Percentiles rank a stretch among this genome's conserved stretches.
phyloP scores from a whole-genome alignment of 2,888 invertebrate species.

The Apodemia duryi region DNA sequence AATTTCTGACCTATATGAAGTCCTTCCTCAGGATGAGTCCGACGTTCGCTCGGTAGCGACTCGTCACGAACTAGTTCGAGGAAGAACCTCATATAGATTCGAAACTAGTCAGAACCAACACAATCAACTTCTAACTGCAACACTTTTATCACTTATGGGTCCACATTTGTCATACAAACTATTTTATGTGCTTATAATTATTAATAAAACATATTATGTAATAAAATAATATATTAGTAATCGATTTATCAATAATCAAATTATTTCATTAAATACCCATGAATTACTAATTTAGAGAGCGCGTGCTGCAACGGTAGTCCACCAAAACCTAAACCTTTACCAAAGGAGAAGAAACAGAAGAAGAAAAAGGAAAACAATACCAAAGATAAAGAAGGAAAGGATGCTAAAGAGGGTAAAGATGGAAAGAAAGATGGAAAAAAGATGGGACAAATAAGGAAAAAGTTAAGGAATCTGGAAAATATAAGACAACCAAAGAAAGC shows the following conservation, averaged over 20 bases:
- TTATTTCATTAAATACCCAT: background rate
- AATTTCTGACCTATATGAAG: no score
- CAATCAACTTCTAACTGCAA: no score
- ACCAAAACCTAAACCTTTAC: conserved; percentile 82
- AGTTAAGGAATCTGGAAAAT: conserved; percentile 81
- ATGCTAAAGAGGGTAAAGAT: conserved; percentile 70
- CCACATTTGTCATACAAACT: no score
- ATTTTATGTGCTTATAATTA: background rate
- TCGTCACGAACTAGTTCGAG: no score
- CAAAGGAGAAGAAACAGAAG: conserved; percentile 85
- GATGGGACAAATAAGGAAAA: conserved; percentile 80
- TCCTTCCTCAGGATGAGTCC: no score
- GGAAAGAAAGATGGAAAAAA: conserved; percentile 78
- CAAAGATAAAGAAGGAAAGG: conserved; percentile 81
- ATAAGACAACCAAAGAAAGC: conserved; percentile 78
- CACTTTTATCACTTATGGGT: no score
- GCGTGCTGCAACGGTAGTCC: conserved; percentile 88
- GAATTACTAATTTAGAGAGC: conserved; percentile 79
- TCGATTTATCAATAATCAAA: background rate
- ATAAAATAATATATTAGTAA: background rate
- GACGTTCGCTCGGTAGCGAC: no score
- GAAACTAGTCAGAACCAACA: no score
- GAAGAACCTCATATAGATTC: no score
- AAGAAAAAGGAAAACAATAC: conserved; percentile 82
- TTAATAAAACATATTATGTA: background rate